phyloP scores from a whole-genome alignment of 2,888 invertebrate genomes.

The Labia minor region DNA sequence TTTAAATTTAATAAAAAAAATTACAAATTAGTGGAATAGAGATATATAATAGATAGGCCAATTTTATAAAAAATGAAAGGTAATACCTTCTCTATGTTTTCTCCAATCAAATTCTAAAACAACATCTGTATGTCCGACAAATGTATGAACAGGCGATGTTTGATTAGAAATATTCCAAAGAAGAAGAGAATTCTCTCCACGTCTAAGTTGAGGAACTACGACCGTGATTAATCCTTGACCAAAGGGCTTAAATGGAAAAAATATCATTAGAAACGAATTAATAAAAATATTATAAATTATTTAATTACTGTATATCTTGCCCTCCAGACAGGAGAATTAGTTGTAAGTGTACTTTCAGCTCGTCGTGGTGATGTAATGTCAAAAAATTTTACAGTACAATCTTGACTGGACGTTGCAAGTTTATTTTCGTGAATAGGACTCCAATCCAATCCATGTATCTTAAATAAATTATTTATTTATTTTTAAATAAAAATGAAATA shows the following conservation, averaged over 20 bases:
- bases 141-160: slow-evolving; percentile 71
- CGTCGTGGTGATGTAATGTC: slow-evolving; percentile 76
- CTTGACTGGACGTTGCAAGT: slow-evolving; percentile 85
- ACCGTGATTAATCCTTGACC: slow-evolving; percentile 85
- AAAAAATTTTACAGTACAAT: slow-evolving; percentile 90
- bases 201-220: slow-evolving; percentile 78
- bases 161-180: slow-evolving; percentile 64
- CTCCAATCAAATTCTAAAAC: slow-evolving; percentile 93
- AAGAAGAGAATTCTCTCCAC: slow-evolving; percentile 73
- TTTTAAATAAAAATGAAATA: not conserved
- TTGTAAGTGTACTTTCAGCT: slow-evolving; percentile 73
- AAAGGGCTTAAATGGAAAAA: slow-evolving; percentile 55
- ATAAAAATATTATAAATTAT: slow-evolving; percentile 26
- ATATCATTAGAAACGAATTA: slow-evolving; percentile 19
- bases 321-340: slow-evolving; percentile 82
- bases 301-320: slow-evolving; percentile 65
- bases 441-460: slow-evolving; percentile 93
- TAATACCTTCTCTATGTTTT: slow-evolving; percentile 43
- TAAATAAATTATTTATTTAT: slow-evolving; percentile 28
- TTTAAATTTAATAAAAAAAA: no score
- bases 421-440: slow-evolving; percentile 75
- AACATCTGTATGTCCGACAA: slow-evolving; percentile 89
- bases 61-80: no score
- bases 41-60: no score
- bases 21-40: no score